Conservation (phyloP, 2,113 vertebrate genomes). For the Mesembrinibis cayennensis region DNA sequence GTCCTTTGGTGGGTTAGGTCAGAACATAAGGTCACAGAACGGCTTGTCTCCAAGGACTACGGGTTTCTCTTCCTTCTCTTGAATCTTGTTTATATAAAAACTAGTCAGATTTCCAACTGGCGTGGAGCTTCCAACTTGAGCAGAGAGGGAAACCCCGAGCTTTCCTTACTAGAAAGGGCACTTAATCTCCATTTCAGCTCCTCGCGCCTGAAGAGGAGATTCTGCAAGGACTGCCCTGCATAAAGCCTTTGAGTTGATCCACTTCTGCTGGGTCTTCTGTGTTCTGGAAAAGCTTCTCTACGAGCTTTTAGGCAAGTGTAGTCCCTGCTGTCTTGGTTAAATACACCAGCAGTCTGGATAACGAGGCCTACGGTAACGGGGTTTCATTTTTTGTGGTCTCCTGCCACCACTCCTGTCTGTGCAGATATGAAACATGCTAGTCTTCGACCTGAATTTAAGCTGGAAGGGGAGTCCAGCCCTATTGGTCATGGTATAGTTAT, state of each 20-base stretch:
- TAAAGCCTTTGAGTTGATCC: not conserved
- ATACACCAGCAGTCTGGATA: not conserved
- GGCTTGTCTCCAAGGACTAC: not conserved
- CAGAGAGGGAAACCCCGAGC: not conserved
- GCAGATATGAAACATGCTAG: not conserved
- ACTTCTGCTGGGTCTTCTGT: conserved; percentile 4
- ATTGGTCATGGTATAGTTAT: rapidly evolving
- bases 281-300: not conserved
- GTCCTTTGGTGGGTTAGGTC: conserved; percentile 3
- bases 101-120: not conserved
- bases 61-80: not conserved
- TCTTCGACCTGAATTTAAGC: not conserved
- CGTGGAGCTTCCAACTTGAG: not conserved
- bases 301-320: not conserved
- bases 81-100: not conserved
- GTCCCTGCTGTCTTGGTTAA: not conserved
- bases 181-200: not conserved
- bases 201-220: not conserved
- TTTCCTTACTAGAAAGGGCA: not conserved
- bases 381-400: not conserved
- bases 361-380: rapidly evolving
- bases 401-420: not conserved
- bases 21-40: conserved; percentile 32
- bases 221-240: not conserved
- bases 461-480: not conserved